Evolutionary conservation across 2,113 vertebrate species (phyloP), one percentile per base, ranked within the genome.

Genomic region (Ictalurus furcatus): DNA sequence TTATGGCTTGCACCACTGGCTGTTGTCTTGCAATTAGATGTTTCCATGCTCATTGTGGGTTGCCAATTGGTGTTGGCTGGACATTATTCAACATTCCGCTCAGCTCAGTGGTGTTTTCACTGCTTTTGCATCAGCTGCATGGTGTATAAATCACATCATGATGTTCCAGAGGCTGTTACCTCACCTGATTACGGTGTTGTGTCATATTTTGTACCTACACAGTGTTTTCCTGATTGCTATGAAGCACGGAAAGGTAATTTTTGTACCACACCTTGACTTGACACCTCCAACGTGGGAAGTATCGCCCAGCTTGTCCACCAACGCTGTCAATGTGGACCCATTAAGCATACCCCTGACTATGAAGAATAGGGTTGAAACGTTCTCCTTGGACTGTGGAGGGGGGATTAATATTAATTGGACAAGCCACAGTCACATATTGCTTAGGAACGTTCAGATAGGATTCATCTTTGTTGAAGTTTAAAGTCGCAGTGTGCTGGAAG

Each of bases 331-430:
- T 65, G 2, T 65, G 59, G n/a, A 67, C 63, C 37, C 11, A 54
- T 81, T 67, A 81, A 59, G 63, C 65, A 28, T 40, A 37, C 44
- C 52, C 67, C 67, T 88, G 79, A 88, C 65, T 11, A 52, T 14
- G 34, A 37, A 54, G 23, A 40, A 16, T 13, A 65, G 76, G 30
- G 19, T 81, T 80, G 67, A 67, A 48, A 80, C 63, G 37, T 59
- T 67, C 21, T 19, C 44, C 40, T 28, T 28, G 23, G 25, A 63
- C n/a, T 25, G 74, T 65, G n/a, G 3, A 40, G 17, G 11, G 14
- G 16, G 19, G 28, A 81, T 81, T 87, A 87, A 67, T 87, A 81
- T 81, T 87, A 87, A 67, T 87, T 81, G 76, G 58, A 52, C 61
- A 65, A 37, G 34, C 12, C 37, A 19, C 37, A 9, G 44, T 69